Conservation (phyloP, 1,140 invertebrate genomes). For the Tetragonula clypearis region DNA sequence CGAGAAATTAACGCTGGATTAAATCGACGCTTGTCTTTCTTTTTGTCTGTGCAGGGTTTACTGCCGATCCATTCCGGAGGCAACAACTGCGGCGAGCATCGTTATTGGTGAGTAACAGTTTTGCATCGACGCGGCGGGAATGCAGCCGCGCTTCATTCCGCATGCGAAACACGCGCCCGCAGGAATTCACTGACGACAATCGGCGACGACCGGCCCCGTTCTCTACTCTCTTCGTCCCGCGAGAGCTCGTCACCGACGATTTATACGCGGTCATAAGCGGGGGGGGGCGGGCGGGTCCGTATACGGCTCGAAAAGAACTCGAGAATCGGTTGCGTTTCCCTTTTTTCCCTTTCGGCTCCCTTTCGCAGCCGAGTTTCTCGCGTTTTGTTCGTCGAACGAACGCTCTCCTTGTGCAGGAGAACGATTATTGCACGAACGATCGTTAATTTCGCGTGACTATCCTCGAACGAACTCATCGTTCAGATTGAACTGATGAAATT, state of each 20-base stretch:
- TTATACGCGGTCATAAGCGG: not conserved
- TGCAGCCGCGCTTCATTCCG: conserved; percentile 37
- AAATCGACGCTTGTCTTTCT: conserved; percentile 49
- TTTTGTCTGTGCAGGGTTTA: conserved; percentile 66
- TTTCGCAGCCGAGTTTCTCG: not conserved
- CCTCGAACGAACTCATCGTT: not conserved
- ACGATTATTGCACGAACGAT: not conserved
- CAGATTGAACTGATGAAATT: too few species aligned
- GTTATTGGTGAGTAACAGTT: conserved; percentile 72
- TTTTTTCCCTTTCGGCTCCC: not conserved
- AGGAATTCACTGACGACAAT: conserved; percentile 31
- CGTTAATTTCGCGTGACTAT: not conserved
- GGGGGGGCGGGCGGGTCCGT: not conserved
- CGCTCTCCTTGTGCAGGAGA: too few species aligned
- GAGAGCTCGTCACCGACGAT: conserved; percentile 5
- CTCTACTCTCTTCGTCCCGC: not conserved
- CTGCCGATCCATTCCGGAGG: conserved; percentile 63
- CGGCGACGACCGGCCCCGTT: conserved; percentile 1
- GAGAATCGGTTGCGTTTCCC: not conserved
- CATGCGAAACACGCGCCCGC: conserved; percentile 37
- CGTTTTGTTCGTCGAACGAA: too few species aligned
- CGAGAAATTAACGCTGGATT: not conserved
- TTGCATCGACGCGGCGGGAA: conserved; percentile 31
- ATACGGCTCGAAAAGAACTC: not conserved
- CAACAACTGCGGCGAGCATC: conserved; percentile 64